These are phyloP conservation scores for Apostichopus californicus DNA, from an alignment of 35 echinoderm and acorn worm species.

Conservation along the genomic window DNA sequence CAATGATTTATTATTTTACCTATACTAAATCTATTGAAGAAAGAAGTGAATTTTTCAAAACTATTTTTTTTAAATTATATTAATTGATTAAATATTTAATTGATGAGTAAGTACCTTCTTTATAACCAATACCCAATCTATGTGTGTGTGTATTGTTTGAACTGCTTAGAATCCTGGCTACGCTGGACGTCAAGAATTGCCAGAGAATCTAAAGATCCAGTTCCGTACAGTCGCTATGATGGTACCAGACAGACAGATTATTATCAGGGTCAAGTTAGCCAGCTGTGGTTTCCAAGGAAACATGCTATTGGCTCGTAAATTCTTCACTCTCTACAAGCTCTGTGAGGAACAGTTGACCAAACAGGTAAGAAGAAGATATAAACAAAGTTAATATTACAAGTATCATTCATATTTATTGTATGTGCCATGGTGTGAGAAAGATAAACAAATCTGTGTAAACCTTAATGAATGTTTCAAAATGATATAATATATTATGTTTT, in stretches of 20 bases:
- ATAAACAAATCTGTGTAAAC: too few species aligned
- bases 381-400: neutral
- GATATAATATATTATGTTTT: too few species aligned
- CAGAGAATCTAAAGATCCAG: conserved; percentile 98
- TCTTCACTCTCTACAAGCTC: conserved; percentile 98
- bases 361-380: conserved; percentile 60
- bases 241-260: conserved; percentile 98
- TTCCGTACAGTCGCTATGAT: conserved; percentile 99
- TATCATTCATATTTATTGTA: too few species aligned
- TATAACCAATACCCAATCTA: too few species aligned
- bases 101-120: too few species aligned
- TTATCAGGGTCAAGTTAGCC: conserved; percentile 95
- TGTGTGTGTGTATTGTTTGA: neutral
- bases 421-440: too few species aligned
- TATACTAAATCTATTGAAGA: too few species aligned
- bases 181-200: conserved; percentile 93
- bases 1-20: too few species aligned
- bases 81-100: too few species aligned
- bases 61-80: too few species aligned
- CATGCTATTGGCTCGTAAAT: conserved; percentile 88
- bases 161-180: conserved; percentile 86
- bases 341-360: conserved; percentile 99
- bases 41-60: too few species aligned
- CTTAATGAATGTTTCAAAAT: too few species aligned
- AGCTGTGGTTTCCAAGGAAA: conserved; percentile 98